Evolutionary conservation across 2,113 vertebrate genomes (phyloP), one percentile per base, ranked within the genome.

Genomic region (Ceuthmochares aereus): DNA sequence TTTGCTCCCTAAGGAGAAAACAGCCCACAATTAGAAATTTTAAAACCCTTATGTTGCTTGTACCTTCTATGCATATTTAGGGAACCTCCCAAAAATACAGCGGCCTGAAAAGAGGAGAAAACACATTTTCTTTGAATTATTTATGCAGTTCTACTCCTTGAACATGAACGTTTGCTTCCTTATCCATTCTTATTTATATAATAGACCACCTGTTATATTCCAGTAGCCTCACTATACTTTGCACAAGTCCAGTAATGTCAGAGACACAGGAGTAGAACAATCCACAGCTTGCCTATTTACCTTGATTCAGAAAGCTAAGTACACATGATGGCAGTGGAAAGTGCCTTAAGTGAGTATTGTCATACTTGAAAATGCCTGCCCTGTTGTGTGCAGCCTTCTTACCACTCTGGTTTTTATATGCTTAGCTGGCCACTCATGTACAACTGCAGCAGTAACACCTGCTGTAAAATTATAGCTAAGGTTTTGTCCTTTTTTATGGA

Each of bases 81-180:
- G 80, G 82, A 94, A 77, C 59, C 42, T 93, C 56, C 49, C 14
- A 56, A 55, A 45, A 90, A 90, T 9, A 85, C 9, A 83, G 67
- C 70, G 82, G 81, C n/a, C 20, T 4, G 81, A 85, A 89, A 89
- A 82, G 32, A 22, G 51, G 8, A 91, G 47, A 86, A 95, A 79
- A 54, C 2, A 4, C 29, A 82, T 67, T 83, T 95, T 14, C 40
- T 95, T 82, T 87, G 69, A 84, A 91, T 63, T 70, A 78, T 87
- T 95, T 82, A 75, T 90, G 58, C 47, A 68, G 75, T 66, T 91
- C 74, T 84, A n/a, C 0, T 52, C 54, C 58, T 85, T 73, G 49
- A 91, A 91, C 26, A 77, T 17, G 94, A 95, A 76, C 59, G 62
- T 76, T 87, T 87, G 45, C 74, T 89, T 91, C 77, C 59, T 90